phyloP scores from a whole-genome alignment of 2,797 vertebrate genomes.

The Salarias fasciatus region DNA sequence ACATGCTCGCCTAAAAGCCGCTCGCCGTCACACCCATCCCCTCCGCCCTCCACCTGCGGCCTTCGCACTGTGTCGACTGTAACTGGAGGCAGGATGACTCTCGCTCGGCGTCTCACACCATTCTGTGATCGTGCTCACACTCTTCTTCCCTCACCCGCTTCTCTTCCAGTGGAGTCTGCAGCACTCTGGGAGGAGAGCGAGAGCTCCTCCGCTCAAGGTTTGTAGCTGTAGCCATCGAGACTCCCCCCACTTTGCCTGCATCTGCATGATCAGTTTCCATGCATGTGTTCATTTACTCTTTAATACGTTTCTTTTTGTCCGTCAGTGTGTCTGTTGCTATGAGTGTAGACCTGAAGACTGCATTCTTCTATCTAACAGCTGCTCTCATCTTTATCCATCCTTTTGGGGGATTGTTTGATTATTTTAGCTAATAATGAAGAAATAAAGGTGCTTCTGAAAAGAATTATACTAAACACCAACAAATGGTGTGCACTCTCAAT shows the following conservation, averaged over 20 bases:
- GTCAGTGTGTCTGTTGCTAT: slow-evolving; percentile 1
- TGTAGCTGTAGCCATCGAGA: slow-evolving; percentile 46
- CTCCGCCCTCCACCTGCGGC: slow-evolving; percentile 59
- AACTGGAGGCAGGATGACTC: slow-evolving; percentile 17
- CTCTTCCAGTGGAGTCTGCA: slow-evolving; percentile 81
- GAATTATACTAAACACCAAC: too few relatives aligned
- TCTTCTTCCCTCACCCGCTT: slow-evolving; percentile 42
- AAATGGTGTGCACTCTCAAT: too few relatives aligned
- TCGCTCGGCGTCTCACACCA: slow-evolving; percentile 4
- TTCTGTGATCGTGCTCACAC: slow-evolving; percentile 26
- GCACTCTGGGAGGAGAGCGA: slow-evolving; percentile 78
- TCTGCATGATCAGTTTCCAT: slow-evolving; percentile 69
- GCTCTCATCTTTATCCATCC: slow-evolving; percentile 3
- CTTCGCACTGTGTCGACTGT: slow-evolving; percentile 34
- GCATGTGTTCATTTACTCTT: not conserved
- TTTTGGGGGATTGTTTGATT: slow-evolving; percentile 36
- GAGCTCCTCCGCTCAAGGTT: slow-evolving; percentile 82
- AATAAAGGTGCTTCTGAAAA: not conserved
- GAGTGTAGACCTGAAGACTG: slow-evolving; percentile 5
- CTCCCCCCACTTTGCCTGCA: slow-evolving; percentile 14
- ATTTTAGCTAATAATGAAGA: not conserved
- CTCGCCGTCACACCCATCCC: slow-evolving; percentile 37
- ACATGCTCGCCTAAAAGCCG: slow-evolving; percentile 48
- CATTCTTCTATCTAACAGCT: slow-evolving; percentile 15
- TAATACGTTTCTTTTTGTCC: not conserved